Base-by-base conservation (phyloP, 2,888 invertebrate genomes). In the Chrysodeixis includens region DNA sequence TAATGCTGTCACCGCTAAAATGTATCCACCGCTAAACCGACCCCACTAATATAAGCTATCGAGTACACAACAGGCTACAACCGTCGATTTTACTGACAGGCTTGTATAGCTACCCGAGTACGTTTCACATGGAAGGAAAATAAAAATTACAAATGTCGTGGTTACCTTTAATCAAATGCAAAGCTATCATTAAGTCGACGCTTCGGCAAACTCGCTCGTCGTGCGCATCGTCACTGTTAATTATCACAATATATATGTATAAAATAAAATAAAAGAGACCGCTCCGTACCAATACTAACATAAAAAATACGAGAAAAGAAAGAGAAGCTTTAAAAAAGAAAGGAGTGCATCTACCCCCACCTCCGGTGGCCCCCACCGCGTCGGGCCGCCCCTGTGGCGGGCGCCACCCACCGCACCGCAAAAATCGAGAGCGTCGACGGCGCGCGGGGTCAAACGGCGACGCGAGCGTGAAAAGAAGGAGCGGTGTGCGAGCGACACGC, bases 331-430 rank as follows among this genome's bases (percentile, higher is more conserved):
- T 92, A 92, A 94, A 94, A 94, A 94, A 93, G 93, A 93, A 93
- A 94, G 92, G 94, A 94, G 93, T 94, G 93, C 92, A 93, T 92
- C 92, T 90, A 90, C 93, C 93, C 95, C 95, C 93, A 92, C 94
- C 92, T 89, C 89, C 81, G 86, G 81, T 88, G 83, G 88, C 93
- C 91, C 92, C 93, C 92, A 89, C 88, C 88, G 88, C 86, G 84
- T 78, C 87, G 91, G 90, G 93, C 93, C 93, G 93, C 92, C 93
- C 92, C 95, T 93, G 93, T 88, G 91, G 91, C 92, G 92, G 95
- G 96, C 92, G 93, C 95, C 96, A 96, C 96, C 96, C 96, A 96
- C 95, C 93, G 95, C 94, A 95, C 92, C 95, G 95, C 96, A 96
- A 96, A 96, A 96, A 96, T 95, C 95, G 95, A 95, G 95, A 95